A percentile compares a stretch with the other conserved stretches of the same genome.
These are phyloP conservation scores for Ceyx cyanopectus DNA, from an alignment of 2,113 vertebrate genomes.

Conservation along the genomic window DNA sequence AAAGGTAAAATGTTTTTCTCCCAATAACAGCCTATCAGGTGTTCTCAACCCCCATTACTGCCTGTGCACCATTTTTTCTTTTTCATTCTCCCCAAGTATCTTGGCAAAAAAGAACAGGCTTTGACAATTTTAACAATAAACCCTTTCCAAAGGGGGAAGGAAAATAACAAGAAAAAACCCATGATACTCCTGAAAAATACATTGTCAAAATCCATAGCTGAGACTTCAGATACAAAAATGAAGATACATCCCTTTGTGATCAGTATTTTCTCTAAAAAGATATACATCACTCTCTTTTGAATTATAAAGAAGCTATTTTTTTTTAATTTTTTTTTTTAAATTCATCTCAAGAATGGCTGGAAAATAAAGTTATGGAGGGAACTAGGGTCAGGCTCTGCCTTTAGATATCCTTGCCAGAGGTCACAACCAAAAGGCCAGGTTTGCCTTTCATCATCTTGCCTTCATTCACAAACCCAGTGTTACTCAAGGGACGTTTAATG, in stretches of 20 bases:
- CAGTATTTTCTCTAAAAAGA: not conserved
- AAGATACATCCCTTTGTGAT: not conserved
- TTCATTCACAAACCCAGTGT: not conserved
- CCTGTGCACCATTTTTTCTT: not conserved
- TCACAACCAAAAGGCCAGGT: not conserved
- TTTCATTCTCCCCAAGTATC: not conserved
- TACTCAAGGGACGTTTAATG: not conserved
- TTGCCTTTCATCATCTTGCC: not conserved
- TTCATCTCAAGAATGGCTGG: not conserved
- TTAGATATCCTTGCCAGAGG: not conserved
- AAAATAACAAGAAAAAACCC: not conserved
- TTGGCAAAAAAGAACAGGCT: not conserved
- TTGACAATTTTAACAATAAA: constrained; percentile 18
- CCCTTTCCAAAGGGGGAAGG: not conserved
- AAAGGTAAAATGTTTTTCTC: constrained; percentile 3
- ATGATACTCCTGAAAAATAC: not conserved
- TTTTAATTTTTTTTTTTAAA: too few relatives aligned
- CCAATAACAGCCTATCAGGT: not conserved
- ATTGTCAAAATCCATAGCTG: not conserved
- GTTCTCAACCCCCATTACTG: not conserved
- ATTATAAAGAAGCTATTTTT: not conserved
- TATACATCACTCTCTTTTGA: not conserved
- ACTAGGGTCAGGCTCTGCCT: not conserved
- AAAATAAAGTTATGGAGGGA: not conserved
- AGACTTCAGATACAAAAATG: not conserved